Base-by-base conservation (phyloP, 2,888 invertebrate species). In the Parapristionchus giblindavisi region DNA sequence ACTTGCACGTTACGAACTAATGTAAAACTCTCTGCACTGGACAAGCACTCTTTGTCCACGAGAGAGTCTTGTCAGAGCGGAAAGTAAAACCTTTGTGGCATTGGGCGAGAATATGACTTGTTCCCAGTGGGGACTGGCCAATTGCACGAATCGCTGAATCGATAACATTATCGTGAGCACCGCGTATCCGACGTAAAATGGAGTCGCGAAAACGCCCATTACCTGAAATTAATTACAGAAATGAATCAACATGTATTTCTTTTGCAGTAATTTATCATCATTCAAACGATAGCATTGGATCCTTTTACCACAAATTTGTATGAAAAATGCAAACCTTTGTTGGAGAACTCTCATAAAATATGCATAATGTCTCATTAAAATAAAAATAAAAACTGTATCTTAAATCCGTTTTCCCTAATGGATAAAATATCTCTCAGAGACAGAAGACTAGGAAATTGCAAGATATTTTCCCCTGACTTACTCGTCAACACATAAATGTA, bases 131-230 rank as follows among this genome's bases (percentile, higher is more conserved):
- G 80, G 80, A 1, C 79, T 81, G 17, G 80, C 76, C 24, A 83
- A 34, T 68, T 81, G 80, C 27, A 83, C 75, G 8, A 85, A 75
- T 11, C 85, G 79, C 24, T 71, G 82, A 27, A 85, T 76, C 0
- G 83, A 79, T 48, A 85, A 60, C 29, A 84, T 80, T 14, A 85
- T 76, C 1, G 84, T 85, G 6, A 84, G 70, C 32, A 83, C 79
- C n/a, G 82, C 81, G 65, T 84, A 85, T 0, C 78, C 81, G 6
- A 85, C 81, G 74, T 85, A 85, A 71, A 80, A 79, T 0, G 84
- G 84, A 17, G 84, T 85, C 1, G 83, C 84, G 4, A 85, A 76
- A 8, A 81, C 83, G 52, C 85, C 85, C 71, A 83, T 75, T 1
- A 75, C 52, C 81, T 82, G 68, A 63, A 79, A 75, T 29, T 2